These are phyloP conservation scores for Halictus rubicundus DNA, from an alignment of 1,140 invertebrate species.

Conservation along the genomic window DNA sequence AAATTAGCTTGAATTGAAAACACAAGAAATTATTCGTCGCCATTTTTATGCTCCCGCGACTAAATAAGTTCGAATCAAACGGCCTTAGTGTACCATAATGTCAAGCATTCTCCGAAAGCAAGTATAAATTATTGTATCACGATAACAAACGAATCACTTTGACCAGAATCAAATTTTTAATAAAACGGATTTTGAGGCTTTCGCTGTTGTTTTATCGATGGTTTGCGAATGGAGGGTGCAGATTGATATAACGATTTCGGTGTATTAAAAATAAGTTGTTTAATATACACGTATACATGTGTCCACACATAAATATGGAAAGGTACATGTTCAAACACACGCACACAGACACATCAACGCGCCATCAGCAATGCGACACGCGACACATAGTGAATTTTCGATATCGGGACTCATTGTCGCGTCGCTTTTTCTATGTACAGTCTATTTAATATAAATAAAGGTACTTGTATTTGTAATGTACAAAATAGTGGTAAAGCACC, in stretches of 20 bases:
- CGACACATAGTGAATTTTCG: slow-evolving; percentile 24
- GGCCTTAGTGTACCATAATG: too few species aligned
- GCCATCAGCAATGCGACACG: slow-evolving; percentile 15
- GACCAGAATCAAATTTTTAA: background rate
- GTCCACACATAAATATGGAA: slow-evolving; percentile 39
- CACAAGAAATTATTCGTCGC: too few species aligned
- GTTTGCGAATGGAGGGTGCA: slow-evolving; percentile 50
- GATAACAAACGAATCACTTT: too few species aligned
- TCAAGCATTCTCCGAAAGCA: too few species aligned
- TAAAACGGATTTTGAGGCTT: background rate
- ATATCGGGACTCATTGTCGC: slow-evolving; percentile 28
- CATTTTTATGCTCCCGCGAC: too few species aligned
- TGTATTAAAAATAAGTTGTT: slow-evolving; percentile 57
- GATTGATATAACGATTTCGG: slow-evolving; percentile 45
- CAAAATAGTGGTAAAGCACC: slow-evolving; percentile 58
- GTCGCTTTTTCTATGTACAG: slow-evolving; percentile 54
- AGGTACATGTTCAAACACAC: slow-evolving; percentile 41
- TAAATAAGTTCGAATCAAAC: too few species aligned
- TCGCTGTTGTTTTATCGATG: slow-evolving; percentile 42
- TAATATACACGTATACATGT: slow-evolving; percentile 24
- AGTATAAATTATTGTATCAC: too few species aligned
- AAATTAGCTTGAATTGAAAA: too few species aligned
- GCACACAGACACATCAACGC: slow-evolving; percentile 7
- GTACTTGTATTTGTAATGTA: slow-evolving; percentile 68
- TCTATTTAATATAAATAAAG: slow-evolving; percentile 77